Base-by-base conservation (phyloP, 2,888 invertebrate genomes). In the Aphodius granarius region DNA sequence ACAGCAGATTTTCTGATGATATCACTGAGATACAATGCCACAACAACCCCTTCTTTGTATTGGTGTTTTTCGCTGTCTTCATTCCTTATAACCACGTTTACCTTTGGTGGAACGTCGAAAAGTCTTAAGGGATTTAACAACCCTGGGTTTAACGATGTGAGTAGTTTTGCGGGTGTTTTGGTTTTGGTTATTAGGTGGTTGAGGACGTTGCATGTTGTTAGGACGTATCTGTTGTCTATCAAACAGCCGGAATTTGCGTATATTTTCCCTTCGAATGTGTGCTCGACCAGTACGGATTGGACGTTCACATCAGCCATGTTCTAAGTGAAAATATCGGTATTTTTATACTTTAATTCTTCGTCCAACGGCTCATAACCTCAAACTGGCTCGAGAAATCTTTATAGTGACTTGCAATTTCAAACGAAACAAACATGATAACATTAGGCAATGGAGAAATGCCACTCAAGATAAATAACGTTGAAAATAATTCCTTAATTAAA, bases 241-340 rank as follows among this genome's bases (percentile, higher is more conserved):
- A 76, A 65, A 43, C 66, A 76, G 3, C 76, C 76, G 4, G 76
- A 76, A 72, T 76, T 76, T 2, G 72, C 74, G 17, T 74, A 74
- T 16, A 76, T 43, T 72, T 72, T 74, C 2, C 20, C 19, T 64
- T 63, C 70, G 6, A 17, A 13, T 22, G n/a, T 71, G 63, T 73
- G 72, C 20, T 76, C 76, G 21, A 76, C 72, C 23, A 76, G 19
- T 43, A 76, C 74, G 15, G 76, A 76, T 22, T 72, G 63, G n/a
- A 73, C 65, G 22, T 65, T 72, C 63, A 75, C 43, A 9, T 43
- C 43, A 43, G 1, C 43, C 43, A 43, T 43, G 6, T 43, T 43
- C 43, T 43, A 13, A 43, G 43, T 43, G 6, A 43, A 43, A 23
- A 43, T 3, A 43, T 43, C 43, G 13, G 43, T 43, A 43, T 9